Evolutionary conservation across 2,797 vertebrate genomes (phyloP).

Genomic region (Hydrophis major): DNA sequence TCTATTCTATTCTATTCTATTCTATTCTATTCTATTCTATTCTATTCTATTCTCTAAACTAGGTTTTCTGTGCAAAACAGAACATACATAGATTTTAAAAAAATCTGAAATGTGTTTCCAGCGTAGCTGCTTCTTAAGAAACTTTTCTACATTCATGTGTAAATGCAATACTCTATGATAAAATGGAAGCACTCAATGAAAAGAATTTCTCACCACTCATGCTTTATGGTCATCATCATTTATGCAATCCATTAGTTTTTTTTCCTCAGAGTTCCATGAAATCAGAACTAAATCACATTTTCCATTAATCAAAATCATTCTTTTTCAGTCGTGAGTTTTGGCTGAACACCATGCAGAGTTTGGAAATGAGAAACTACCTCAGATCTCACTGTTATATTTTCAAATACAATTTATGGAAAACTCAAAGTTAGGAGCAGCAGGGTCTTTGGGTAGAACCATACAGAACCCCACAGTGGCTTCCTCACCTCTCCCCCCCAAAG

Average conservation of each 20-base stretch:
- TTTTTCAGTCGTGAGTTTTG: conserved; percentile 2
- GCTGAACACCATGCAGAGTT: not conserved
- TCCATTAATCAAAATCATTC: not conserved
- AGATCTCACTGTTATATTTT: not conserved
- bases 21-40: no score
- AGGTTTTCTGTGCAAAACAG: not conserved
- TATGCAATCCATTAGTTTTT: not conserved
- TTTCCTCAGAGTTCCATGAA: not conserved
- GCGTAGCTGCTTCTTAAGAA: not conserved
- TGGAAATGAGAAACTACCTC: not conserved
- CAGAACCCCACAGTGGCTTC: not conserved
- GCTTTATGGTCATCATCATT: not conserved
- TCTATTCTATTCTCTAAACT: not conserved
- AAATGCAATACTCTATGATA: not conserved
- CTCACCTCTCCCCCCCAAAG: not conserved
- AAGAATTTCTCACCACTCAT: fast-evolving
- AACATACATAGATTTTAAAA: not conserved
- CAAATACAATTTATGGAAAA: not conserved
- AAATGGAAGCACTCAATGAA: fast-evolving
- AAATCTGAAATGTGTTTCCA: not conserved
- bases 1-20: no score
- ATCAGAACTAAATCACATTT: conserved; percentile 15
- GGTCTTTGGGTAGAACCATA: not conserved
- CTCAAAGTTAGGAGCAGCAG: not conserved
- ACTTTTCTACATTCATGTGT: not conserved